A percentile compares a stretch with the other conserved stretches of the same genome.
phyloP scores from a whole-genome alignment of 2,113 vertebrate genomes.

The Dunckerocampus dactyliophorus region DNA sequence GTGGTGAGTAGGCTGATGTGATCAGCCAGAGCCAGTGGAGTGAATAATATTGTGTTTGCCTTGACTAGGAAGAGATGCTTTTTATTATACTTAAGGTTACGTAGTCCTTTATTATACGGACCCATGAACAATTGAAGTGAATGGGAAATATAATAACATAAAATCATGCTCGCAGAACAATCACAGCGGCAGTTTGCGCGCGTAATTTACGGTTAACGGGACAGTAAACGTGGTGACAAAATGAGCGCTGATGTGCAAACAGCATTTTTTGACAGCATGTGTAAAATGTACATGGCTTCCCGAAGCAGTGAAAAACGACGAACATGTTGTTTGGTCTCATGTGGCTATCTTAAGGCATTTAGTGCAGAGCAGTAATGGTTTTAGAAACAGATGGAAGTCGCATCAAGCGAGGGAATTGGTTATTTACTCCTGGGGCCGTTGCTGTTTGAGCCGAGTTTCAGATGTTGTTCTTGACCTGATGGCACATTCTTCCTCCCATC shows the following conservation, averaged over 20 bases:
- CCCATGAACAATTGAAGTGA: too few relatives aligned
- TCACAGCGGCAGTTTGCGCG: too few relatives aligned
- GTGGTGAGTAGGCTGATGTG: conserved; percentile 53
- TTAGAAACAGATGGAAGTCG: conserved; percentile 36
- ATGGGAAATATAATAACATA: too few relatives aligned
- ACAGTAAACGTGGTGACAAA: too few relatives aligned
- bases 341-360: conserved; percentile 25
- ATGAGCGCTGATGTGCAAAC: not conserved
- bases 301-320: conserved; percentile 8
- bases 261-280: conserved; percentile 6
- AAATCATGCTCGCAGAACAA: too few relatives aligned
- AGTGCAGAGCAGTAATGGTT: conserved; percentile 18
- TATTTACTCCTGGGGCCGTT: conserved; percentile 15
- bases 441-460: conserved; percentile 27
- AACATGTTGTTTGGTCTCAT: conserved; percentile 20
- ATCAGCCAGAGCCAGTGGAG: conserved; percentile 65
- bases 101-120: conserved; percentile 30
- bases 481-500: conserved; percentile 10
- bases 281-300: not conserved
- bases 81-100: conserved; percentile 51
- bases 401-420: conserved; percentile 15
- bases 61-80: conserved; percentile 36
- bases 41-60: conserved; percentile 63
- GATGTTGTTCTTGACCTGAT: conserved; percentile 28
- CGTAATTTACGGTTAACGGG: too few relatives aligned